Evolutionary conservation across 2,113 vertebrate genomes (phyloP).

Genomic region (Sander lucioperca): DNA sequence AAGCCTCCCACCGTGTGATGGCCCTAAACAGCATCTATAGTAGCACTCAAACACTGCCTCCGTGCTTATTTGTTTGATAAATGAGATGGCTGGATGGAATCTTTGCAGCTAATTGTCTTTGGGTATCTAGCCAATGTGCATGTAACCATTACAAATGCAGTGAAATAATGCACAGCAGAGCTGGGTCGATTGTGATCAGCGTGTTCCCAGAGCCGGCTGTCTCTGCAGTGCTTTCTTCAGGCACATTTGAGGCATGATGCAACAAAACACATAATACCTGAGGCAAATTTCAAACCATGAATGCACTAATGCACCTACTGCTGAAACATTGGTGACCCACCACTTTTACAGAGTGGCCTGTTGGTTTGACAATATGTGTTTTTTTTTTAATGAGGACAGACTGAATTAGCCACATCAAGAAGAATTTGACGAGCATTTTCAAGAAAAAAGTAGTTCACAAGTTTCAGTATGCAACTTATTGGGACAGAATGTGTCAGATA

Average conservation of each 20-base stretch:
- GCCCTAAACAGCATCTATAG: conserved; percentile 46
- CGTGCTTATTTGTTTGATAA: conserved; percentile 64
- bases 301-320: conserved; percentile 36
- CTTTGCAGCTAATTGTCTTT: conserved; percentile 65
- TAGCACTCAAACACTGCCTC: conserved; percentile 30
- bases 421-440: not conserved
- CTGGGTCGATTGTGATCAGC: conserved; percentile 46
- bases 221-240: conserved; percentile 45
- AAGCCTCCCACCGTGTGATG: conserved; percentile 61
- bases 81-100: conserved; percentile 51
- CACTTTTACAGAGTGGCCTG: not conserved
- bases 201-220: conserved; percentile 31
- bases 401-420: not conserved
- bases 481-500: not conserved
- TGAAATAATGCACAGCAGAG: conserved; percentile 47
- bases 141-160: conserved; percentile 60
- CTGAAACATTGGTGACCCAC: conserved; percentile 1
- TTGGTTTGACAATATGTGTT: conserved; percentile 7
- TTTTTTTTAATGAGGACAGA: not conserved
- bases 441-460: not conserved
- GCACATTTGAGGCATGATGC: conserved; percentile 55
- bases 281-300: conserved; percentile 45
- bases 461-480: not conserved
- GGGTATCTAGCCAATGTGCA: conserved; percentile 44
- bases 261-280: conserved; percentile 51